A percentile compares a stretch with the other conserved stretches of the same genome.
These are phyloP conservation scores for Pterobdella sp. DNA, from an alignment of 2,888 invertebrate genomes.

Conservation along the genomic window DNA sequence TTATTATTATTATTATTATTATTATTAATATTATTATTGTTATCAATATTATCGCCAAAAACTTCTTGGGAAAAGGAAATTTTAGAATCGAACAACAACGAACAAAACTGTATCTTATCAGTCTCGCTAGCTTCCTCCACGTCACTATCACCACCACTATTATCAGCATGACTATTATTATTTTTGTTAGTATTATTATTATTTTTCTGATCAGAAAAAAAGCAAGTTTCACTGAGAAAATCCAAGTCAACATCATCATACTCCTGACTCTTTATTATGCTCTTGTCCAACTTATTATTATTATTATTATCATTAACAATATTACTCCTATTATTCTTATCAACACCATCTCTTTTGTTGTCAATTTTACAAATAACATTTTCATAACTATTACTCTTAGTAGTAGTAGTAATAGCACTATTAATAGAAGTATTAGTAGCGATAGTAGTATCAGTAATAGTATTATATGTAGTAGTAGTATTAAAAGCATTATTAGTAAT, in stretches of 20 bases:
- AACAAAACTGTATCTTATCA: slow-evolving; percentile 25
- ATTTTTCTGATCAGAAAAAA: not conserved
- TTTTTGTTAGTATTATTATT: not conserved
- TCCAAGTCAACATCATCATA: slow-evolving; percentile 42
- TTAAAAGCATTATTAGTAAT: not conserved
- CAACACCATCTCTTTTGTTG: not conserved
- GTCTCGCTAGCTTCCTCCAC: not conserved
- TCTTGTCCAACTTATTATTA: not conserved
- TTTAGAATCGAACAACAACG: slow-evolving; percentile 11
- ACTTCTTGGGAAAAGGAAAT: slow-evolving; percentile 19
- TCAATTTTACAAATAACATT: not conserved
- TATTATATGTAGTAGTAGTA: not conserved
- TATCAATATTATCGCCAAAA: slow-evolving; percentile 15
- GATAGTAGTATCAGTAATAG: not conserved
- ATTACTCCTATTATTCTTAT: not conserved
- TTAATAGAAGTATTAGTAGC: not conserved
- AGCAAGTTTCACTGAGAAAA: not conserved
- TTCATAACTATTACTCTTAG: not conserved
- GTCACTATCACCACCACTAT: slow-evolving; percentile 7
- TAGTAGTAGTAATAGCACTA: not conserved
- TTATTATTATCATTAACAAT: not conserved
- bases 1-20: not conserved
- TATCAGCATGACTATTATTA: not conserved
- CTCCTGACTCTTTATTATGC: slow-evolving; percentile 42
- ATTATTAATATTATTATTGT: not conserved